A percentile compares a stretch with the other conserved stretches of the same genome.
phyloP scores from a whole-genome alignment of 2,113 vertebrate species.

The Stegostoma tigrinum region DNA sequence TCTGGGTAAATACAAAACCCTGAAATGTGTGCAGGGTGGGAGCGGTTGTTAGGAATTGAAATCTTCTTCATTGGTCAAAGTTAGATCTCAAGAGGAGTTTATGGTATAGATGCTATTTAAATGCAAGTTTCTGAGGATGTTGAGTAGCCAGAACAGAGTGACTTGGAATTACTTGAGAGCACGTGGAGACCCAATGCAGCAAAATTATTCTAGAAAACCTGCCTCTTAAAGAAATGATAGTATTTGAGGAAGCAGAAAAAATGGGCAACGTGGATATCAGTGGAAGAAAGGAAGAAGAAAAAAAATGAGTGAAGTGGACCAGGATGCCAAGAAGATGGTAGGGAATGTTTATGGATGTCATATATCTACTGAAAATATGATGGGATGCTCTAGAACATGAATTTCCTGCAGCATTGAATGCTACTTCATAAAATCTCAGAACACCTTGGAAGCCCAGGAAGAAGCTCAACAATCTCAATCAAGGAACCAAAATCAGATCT shows the following conservation, averaged over 20 bases:
- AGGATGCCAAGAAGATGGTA: neutral
- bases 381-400: no score
- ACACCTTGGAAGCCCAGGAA: neutral
- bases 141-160: neutral
- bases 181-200: neutral
- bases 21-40: neutral
- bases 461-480: neutral
- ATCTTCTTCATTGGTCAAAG: neutral
- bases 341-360: neutral
- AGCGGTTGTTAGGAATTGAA: neutral
- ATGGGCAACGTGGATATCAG: neutral
- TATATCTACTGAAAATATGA: neutral
- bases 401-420: no score
- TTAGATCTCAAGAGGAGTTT: neutral
- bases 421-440: neutral
- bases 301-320: neutral
- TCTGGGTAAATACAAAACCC: neutral
- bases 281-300: neutral
- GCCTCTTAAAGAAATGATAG: neutral
- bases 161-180: no score
- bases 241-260: neutral
- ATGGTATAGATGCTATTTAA: neutral
- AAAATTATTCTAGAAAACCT: neutral
- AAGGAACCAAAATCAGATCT: no score
- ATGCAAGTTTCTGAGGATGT: neutral